Conservation (phyloP, 2,113 vertebrate genomes). For the Thalassoma bifasciatum region DNA sequence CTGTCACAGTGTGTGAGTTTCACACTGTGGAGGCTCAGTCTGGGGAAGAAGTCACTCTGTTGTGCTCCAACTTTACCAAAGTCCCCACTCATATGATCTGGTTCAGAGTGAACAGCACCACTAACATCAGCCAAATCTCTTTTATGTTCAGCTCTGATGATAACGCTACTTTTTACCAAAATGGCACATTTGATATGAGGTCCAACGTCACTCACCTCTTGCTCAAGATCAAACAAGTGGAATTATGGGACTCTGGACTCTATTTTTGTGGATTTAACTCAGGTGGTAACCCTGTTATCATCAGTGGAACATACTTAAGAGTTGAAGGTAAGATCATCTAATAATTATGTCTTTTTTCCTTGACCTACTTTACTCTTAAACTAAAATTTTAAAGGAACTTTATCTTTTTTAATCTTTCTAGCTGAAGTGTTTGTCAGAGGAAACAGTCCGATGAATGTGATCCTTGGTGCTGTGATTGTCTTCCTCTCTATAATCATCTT, state of each 20-base stretch:
- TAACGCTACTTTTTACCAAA: accelerated
- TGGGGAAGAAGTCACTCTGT: too few relatives aligned
- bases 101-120: too few relatives aligned
- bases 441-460: neutral
- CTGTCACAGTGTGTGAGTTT: neutral
- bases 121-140: too few relatives aligned
- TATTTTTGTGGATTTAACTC: slow-evolving; percentile 32
- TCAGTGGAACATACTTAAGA: slow-evolving; percentile 20
- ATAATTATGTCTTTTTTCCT: too few relatives aligned
- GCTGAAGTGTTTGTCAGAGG: too few relatives aligned
- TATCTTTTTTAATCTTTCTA: neutral
- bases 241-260: slow-evolving; percentile 42
- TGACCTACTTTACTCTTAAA: neutral
- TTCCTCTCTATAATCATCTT: too few relatives aligned
- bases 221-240: slow-evolving; percentile 20
- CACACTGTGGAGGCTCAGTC: too few relatives aligned
- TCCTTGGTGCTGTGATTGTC: neutral
- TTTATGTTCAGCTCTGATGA: accelerated
- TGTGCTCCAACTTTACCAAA: too few relatives aligned
- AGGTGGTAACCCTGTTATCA: accelerated
- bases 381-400: neutral
- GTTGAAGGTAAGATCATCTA: slow-evolving; percentile 37
- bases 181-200: neutral
- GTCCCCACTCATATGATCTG: too few relatives aligned
- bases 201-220: slow-evolving; percentile 19